Percentiles rank a stretch among this genome's conserved stretches.
Evolutionary conservation across 2,888 invertebrate species (phyloP).

Genomic region (Lycia hirtaria): DNA sequence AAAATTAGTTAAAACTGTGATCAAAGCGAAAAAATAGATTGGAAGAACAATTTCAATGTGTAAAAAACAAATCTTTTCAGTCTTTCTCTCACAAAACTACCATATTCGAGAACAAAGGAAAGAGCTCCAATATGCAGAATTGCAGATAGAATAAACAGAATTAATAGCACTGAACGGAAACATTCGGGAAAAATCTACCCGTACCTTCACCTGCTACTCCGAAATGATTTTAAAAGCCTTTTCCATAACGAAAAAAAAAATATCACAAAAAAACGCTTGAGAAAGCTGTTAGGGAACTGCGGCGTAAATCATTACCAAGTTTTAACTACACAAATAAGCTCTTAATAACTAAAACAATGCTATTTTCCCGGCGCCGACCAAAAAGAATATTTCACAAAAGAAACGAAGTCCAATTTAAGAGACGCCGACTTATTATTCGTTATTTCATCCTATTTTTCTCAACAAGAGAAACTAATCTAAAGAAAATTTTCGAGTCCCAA

Average conservation of each 20-base stretch:
- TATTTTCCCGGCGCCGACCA: constrained; percentile 53
- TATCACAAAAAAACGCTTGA: constrained; percentile 27
- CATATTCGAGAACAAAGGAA: constrained; percentile 11
- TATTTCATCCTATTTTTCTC: constrained; percentile 78
- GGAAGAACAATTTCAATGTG: too few relatives aligned
- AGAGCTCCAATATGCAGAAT: constrained; percentile 28
- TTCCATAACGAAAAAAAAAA: constrained; percentile 30
- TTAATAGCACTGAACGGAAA: constrained; percentile 41
- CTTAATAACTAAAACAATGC: constrained; percentile 61
- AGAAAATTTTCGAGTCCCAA: constrained; percentile 82
- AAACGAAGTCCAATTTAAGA: constrained; percentile 75
- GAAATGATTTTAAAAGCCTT: constrained; percentile 40
- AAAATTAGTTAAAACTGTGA: too few relatives aligned
- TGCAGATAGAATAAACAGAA: constrained; percentile 28
- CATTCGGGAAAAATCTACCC: constrained; percentile 38
- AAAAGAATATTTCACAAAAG: constrained; percentile 64
- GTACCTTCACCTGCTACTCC: constrained; percentile 36
- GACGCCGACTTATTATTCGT: constrained; percentile 79
- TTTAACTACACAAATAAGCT: constrained; percentile 62
- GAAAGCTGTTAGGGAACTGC: constrained; percentile 45
- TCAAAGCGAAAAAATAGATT: background rate
- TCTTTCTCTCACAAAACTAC: background rate
- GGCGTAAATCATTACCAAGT: constrained; percentile 57
- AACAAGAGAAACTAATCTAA: constrained; percentile 85
- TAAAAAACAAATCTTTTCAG: background rate